A percentile compares a stretch with the other conserved stretches of the same genome.
These are phyloP conservation scores for Nysson spinosus DNA, from an alignment of 2,888 invertebrate species.

Conservation along the genomic window DNA sequence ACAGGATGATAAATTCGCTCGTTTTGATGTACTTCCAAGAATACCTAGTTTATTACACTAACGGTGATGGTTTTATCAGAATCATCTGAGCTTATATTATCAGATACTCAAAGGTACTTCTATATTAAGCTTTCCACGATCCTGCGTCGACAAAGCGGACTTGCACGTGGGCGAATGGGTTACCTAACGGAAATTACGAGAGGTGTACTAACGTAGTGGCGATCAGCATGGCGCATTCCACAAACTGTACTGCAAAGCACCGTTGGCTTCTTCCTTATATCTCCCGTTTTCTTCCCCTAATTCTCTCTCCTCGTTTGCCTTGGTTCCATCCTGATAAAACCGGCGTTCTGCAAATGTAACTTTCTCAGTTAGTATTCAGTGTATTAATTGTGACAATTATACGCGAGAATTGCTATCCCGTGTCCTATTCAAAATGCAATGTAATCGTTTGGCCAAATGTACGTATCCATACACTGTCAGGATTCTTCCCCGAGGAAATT, in stretches of 20 bases:
- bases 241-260: conserved; percentile 38
- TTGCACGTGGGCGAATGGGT: conserved; percentile 43
- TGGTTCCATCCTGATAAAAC: background rate
- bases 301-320: conserved; percentile 2
- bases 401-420: conserved; percentile 31
- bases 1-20: too few relatives aligned
- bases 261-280: conserved; percentile 26
- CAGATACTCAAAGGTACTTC: too few relatives aligned
- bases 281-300: background rate
- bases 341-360: background rate
- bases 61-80: too few relatives aligned
- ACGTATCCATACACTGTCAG: conserved; percentile 22
- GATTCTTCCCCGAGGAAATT: conserved; percentile 69
- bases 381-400: conserved; percentile 52
- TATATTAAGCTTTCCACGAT: conserved; percentile 5
- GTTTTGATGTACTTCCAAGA: too few relatives aligned
- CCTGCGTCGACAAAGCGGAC: conserved; percentile 25
- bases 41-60: too few relatives aligned
- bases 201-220: conserved; percentile 34
- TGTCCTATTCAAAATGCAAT: conserved; percentile 29
- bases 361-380: conserved; percentile 27
- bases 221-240: conserved; percentile 38
- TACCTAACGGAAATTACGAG: conserved; percentile 48
- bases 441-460: conserved; percentile 37
- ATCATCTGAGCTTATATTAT: too few relatives aligned